Evolutionary conservation across 2,113 vertebrate genomes (phyloP), one percentile per base, ranked within the genome.

Genomic region (Apeltes quadracus): DNA sequence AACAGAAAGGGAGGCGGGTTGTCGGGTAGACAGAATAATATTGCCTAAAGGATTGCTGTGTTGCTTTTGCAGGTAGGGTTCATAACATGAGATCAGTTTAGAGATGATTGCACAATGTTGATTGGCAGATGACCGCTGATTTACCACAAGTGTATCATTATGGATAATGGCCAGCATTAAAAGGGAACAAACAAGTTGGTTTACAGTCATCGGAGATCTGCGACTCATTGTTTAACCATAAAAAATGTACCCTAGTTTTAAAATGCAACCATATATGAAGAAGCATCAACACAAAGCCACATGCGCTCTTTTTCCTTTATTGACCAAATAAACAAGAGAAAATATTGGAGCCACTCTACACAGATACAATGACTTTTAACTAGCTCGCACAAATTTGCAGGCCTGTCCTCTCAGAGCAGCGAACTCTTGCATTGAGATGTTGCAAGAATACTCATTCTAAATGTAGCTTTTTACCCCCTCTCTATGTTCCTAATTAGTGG

Each of bases 251-350:
- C 36, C n/a, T 22, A 3, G 7, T 58, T 65, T 74, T 8, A 71
- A 71, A 68, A 39, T 12, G 23, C 23, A 25, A 44, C 22, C 16
- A 54, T 1, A 66, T 46, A 69, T 39, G 7, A 48, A 55, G 34
- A 48, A 51, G 32, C 32, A 29, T 73, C 20, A 61, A 46, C 39
- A 57, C 74, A 69, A 57, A 67, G 13, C 2, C 41, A 38, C 10
- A 38, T 18, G 22, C 27, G 22, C 13, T n/a, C 20, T 75, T 29
- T 44, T 51, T 63, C 36, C 57, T 63, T 62, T 51, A n/a, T 12
- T 22, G 55, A 23, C 3, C 23, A 27, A 29, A 7, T 29, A 34
- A 25, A 32, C 7, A 58, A 44, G n/a, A 32, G 20, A 46, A 8
- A 62, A 53, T 20, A 23, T n/a, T 25, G 39, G n/a, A 61, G 14